These are phyloP conservation scores for Lophotriccus pileatus DNA, from an alignment of 2,797 vertebrate species.

Conservation along the genomic window DNA sequence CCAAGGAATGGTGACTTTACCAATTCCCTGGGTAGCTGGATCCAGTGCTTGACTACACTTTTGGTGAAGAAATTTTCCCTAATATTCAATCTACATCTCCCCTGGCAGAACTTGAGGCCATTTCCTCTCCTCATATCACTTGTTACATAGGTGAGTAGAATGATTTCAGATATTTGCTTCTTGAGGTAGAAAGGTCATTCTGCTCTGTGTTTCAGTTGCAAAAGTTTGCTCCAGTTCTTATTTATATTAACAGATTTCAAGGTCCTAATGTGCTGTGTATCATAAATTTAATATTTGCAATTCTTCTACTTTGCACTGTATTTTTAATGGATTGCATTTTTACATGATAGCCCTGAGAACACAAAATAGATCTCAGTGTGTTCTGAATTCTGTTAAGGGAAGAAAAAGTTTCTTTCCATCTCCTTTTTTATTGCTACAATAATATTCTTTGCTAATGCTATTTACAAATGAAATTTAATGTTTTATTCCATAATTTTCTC, in stretches of 20 bases:
- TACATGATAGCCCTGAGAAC: slow-evolving; percentile 14
- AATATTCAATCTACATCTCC: not conserved
- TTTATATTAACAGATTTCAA: not conserved
- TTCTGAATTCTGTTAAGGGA: slow-evolving; percentile 6
- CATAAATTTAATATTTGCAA: not conserved
- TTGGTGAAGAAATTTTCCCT: not conserved
- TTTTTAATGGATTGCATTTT: slow-evolving; percentile 1
- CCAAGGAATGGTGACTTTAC: not conserved
- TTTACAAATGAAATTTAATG: slow-evolving; percentile 28
- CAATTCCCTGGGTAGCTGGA: not conserved
- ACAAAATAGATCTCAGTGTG: not conserved
- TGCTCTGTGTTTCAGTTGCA: not conserved
- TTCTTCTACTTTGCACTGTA: not conserved
- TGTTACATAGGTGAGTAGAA: not conserved
- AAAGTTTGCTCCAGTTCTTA: not conserved
- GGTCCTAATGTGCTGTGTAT: not conserved
- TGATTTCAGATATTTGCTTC: not conserved
- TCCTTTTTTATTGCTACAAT: slow-evolving; percentile 5
- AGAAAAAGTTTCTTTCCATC: slow-evolving; percentile 9
- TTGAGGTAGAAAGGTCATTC: not conserved
- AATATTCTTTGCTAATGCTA: slow-evolving; percentile 7
- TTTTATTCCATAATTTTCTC: slow-evolving; percentile 1
- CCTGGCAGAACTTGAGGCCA: accelerated
- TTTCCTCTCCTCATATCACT: not conserved
- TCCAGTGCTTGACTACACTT: not conserved